phyloP scores from a whole-genome alignment of 2,797 vertebrate species.

The Ciconia nigra region DNA sequence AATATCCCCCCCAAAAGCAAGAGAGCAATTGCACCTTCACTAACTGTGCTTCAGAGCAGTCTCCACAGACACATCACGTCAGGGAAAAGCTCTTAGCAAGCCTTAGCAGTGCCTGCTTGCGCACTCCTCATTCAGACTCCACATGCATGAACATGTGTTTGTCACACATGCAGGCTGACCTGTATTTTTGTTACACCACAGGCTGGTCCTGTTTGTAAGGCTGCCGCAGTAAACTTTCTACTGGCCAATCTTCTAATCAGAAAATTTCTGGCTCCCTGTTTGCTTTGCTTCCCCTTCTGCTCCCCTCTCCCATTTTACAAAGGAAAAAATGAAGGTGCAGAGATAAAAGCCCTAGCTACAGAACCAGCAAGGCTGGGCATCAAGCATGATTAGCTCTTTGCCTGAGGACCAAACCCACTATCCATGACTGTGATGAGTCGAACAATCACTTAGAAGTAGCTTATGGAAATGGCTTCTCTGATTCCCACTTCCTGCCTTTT shows the following conservation, averaged over 20 bases:
- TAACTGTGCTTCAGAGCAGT: background rate
- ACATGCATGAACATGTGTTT: background rate
- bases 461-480: background rate
- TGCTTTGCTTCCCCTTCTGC: background rate
- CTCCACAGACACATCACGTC: background rate
- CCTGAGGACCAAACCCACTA: background rate
- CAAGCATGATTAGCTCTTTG: background rate
- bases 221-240: background rate
- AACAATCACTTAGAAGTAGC: background rate
- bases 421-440: background rate
- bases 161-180: accelerated
- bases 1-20: background rate
- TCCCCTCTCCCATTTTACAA: background rate
- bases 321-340: background rate
- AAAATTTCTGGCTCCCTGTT: background rate
- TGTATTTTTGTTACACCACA: background rate
- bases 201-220: background rate
- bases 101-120: background rate
- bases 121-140: background rate
- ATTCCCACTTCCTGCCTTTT: background rate
- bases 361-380: background rate
- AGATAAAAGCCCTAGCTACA: background rate
- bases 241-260: background rate
- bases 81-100: background rate
- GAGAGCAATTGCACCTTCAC: background rate